These are phyloP conservation scores for Dioctria rufipes DNA, from an alignment of 2,888 invertebrate genomes.

Conservation along the genomic window DNA sequence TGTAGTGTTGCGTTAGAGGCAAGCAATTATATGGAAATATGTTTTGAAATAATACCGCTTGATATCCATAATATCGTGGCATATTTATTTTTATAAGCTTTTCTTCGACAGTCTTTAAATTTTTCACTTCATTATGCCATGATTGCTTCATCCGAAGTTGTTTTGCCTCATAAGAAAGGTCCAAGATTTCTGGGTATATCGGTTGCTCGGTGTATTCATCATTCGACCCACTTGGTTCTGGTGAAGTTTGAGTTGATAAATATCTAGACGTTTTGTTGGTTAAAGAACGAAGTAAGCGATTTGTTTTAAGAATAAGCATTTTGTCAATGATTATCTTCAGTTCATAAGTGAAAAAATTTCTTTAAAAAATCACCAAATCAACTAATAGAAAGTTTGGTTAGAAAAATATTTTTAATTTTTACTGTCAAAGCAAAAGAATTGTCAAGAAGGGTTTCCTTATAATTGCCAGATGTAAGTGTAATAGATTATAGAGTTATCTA, in stretches of 20 bases:
- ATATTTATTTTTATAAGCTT: constrained; percentile 88
- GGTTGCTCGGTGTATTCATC: constrained; percentile 43
- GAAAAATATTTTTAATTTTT: constrained; percentile 28
- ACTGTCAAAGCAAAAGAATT: constrained; percentile 17
- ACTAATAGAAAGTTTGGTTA: neutral
- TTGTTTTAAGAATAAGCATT: constrained; percentile 24
- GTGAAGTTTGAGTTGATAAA: constrained; percentile 40
- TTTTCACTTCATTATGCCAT: constrained; percentile 76
- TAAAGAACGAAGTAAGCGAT: constrained; percentile 26
- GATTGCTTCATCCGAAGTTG: constrained; percentile 71
- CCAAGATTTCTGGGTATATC: constrained; percentile 77
- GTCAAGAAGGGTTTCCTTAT: neutral
- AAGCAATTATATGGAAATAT: constrained; percentile 78
- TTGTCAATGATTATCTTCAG: constrained; percentile 6
- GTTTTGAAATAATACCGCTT: constrained; percentile 77
- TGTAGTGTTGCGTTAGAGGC: constrained; percentile 81
- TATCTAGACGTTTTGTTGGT: neutral
- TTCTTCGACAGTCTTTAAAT: constrained; percentile 83
- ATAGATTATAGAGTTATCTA: neutral
- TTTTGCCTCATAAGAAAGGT: constrained; percentile 73
- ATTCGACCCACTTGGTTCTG: constrained; percentile 3
- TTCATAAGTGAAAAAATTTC: neutral
- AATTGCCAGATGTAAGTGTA: constrained; percentile 2
- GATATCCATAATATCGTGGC: constrained; percentile 86
- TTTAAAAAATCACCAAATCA: neutral